Evolutionary conservation across 2,888 invertebrate species (phyloP).

Genomic region (Ametastegia equiseti): DNA sequence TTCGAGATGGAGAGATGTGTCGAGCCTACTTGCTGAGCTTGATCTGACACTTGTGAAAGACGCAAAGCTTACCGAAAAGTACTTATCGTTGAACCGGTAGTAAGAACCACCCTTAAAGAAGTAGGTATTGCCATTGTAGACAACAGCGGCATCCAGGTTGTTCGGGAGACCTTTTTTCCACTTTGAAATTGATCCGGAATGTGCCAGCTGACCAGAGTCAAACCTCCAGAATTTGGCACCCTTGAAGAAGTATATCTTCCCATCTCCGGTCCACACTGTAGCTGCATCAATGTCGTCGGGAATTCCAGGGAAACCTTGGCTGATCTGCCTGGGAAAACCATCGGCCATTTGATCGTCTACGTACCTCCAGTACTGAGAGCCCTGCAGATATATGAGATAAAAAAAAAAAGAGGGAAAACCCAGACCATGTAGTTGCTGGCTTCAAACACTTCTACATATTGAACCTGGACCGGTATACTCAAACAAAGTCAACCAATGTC

Average conservation of each 20-base stretch:
- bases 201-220: constrained; percentile 87
- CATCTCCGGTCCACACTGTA: constrained; percentile 95
- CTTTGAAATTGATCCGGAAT: constrained; percentile 90
- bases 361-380: constrained; percentile 92
- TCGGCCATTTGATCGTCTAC: constrained; percentile 87
- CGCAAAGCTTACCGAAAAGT: constrained; percentile 84
- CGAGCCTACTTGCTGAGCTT: too few species aligned
- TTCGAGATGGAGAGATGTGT: too few species aligned
- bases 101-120: constrained; percentile 94
- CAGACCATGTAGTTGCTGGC: not conserved
- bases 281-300: constrained; percentile 92
- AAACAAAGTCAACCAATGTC: too few species aligned
- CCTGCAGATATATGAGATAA: constrained; percentile 65
- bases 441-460: not conserved
- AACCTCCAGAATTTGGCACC: constrained; percentile 94
- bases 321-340: constrained; percentile 89
- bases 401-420: not conserved
- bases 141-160: constrained; percentile 89
- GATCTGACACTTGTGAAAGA: too few species aligned
- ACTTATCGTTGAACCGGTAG: constrained; percentile 94
- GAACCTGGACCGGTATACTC: too few species aligned
- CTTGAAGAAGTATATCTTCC: constrained; percentile 96
- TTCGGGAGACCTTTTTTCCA: constrained; percentile 93
- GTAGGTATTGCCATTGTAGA: constrained; percentile 95
- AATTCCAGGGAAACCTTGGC: constrained; percentile 87